Percentiles rank a stretch among this genome's conserved stretches.
Conservation (phyloP, 1,140 invertebrate species). For the Latrodectus geometricus region DNA sequence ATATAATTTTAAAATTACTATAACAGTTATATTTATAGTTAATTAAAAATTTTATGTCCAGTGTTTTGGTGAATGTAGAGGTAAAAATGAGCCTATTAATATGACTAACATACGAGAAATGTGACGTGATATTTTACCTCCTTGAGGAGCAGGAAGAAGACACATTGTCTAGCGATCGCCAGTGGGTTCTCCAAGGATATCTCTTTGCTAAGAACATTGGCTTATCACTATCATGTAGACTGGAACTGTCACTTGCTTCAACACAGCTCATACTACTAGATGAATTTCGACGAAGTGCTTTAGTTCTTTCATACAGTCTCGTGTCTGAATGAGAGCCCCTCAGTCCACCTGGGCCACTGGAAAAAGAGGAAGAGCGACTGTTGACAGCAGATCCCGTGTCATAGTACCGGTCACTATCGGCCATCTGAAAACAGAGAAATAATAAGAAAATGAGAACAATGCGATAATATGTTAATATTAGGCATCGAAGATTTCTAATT, state of each 20-base stretch:
- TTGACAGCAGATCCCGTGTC: constrained; percentile 46
- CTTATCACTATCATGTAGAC: constrained; percentile 46
- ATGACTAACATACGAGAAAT: too few relatives aligned
- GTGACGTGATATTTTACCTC: neutral
- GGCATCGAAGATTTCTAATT: too few relatives aligned
- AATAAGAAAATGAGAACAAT: too few relatives aligned
- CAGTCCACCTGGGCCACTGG: constrained; percentile 50
- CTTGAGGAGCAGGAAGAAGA: constrained; percentile 52
- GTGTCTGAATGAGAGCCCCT: constrained; percentile 47
- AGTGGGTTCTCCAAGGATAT: constrained; percentile 23
- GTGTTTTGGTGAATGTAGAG: too few relatives aligned
- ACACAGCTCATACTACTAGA: constrained; percentile 57
- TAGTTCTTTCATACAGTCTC: constrained; percentile 30
- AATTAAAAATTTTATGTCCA: too few relatives aligned
- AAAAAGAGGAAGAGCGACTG: constrained; percentile 49
- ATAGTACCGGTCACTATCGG: constrained; percentile 55
- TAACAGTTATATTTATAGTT: too few relatives aligned
- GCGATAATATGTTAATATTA: too few relatives aligned
- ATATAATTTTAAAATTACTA: too few relatives aligned
- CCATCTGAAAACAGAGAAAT: constrained; percentile 20
- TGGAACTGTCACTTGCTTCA: constrained; percentile 57
- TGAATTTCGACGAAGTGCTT: constrained; percentile 36
- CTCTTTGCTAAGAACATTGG: constrained; percentile 17
- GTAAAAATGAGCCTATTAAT: too few relatives aligned
- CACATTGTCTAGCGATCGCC: constrained; percentile 49